A percentile compares a stretch with the other conserved stretches of the same genome.
These are phyloP conservation scores for Ormyrus thymus DNA, from an alignment of 2,888 invertebrate species.

Conservation along the genomic window DNA sequence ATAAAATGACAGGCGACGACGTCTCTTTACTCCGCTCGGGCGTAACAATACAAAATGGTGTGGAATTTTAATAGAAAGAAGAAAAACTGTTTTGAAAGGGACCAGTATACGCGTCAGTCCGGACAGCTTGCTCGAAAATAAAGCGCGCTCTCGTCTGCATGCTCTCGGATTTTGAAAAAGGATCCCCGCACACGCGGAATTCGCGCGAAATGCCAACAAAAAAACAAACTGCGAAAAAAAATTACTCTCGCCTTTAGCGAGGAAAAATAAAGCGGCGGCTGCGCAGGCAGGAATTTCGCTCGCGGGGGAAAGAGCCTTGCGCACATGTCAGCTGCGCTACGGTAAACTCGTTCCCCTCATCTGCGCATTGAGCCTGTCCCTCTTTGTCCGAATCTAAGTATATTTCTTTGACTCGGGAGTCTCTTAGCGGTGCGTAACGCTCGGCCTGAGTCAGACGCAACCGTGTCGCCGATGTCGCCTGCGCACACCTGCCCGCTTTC, in stretches of 20 bases:
- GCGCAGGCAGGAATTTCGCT: too few relatives aligned
- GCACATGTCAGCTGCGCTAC: not conserved
- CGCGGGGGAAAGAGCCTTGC: too few relatives aligned
- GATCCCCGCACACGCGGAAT: not conserved
- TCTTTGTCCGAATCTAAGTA: not conserved
- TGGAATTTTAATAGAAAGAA: too few relatives aligned
- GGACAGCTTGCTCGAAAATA: too few relatives aligned
- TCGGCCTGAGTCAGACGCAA: not conserved
- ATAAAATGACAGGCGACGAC: not conserved
- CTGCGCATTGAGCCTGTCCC: not conserved
- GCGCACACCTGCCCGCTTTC: slow-evolving; percentile 6
- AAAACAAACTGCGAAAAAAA: slow-evolving; percentile 5
- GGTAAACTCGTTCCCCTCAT: not conserved
- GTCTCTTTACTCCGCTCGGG: too few relatives aligned
- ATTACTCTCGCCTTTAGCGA: not conserved
- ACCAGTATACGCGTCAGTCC: too few relatives aligned
- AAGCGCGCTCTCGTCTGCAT: too few relatives aligned
- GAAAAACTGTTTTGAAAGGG: too few relatives aligned
- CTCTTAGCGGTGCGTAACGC: not conserved
- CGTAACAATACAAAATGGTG: too few relatives aligned
- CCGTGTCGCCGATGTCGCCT: not conserved
- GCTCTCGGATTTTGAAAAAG: too few relatives aligned
- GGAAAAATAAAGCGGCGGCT: too few relatives aligned
- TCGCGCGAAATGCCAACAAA: not conserved
- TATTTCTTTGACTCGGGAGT: not conserved